phyloP scores from a whole-genome alignment of 1,140 invertebrate species.

The Condylostylus longicornis region DNA sequence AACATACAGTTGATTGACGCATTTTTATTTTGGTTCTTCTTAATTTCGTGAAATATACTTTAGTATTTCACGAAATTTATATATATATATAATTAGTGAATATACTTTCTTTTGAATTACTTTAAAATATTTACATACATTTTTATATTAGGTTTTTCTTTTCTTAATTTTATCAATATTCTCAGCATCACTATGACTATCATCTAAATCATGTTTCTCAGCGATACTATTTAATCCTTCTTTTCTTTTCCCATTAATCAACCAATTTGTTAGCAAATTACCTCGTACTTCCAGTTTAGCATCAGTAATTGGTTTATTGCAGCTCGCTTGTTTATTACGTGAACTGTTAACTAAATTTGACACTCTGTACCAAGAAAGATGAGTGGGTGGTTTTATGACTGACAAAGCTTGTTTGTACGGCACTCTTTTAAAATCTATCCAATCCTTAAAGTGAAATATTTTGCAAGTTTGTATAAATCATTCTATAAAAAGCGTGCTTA shows the following conservation, averaged over 20 bases:
- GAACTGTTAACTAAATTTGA: conserved; percentile 57
- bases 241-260: background rate
- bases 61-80: too few species aligned
- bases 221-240: background rate
- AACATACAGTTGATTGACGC: too few species aligned
- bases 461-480: background rate
- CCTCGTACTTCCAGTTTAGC: background rate
- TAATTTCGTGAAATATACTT: too few species aligned
- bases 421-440: conserved; percentile 50
- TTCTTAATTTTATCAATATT: too few species aligned
- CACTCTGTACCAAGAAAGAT: conserved; percentile 52
- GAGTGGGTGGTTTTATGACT: conserved; percentile 35
- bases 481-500: conserved; percentile 21
- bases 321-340: conserved; percentile 49
- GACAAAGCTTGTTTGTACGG: conserved; percentile 38
- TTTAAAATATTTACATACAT: too few species aligned
- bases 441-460: conserved; percentile 36
- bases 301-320: conserved; percentile 38
- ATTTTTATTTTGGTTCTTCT: too few species aligned
- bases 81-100: too few species aligned
- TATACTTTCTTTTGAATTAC: too few species aligned
- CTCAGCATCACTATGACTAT: too few species aligned
- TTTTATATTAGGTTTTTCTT: too few species aligned
- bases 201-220: too few species aligned
- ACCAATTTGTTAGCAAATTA: background rate